These are phyloP conservation scores for Nemurella pictetii DNA, from an alignment of 2,888 invertebrate species.

Conservation along the genomic window DNA sequence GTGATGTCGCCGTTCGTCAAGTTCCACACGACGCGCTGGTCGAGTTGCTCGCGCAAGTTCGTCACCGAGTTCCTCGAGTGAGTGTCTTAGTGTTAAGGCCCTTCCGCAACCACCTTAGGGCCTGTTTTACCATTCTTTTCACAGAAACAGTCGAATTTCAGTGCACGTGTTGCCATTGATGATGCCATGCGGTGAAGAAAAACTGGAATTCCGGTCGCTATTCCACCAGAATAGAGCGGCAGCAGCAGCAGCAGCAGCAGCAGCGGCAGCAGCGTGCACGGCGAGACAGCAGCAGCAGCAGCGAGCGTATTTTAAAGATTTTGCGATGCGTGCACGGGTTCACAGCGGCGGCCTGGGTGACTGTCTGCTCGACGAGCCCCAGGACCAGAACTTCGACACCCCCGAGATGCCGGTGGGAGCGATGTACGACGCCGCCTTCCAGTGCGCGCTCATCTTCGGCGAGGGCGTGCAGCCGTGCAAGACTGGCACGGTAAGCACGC, in stretches of 20 bases:
- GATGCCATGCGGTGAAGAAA: too few species aligned
- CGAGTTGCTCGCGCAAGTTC: conserved; percentile 59
- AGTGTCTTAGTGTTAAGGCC: too few species aligned
- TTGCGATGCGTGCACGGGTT: neutral
- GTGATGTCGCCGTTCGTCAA: conserved; percentile 64
- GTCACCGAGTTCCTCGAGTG: conserved; percentile 63
- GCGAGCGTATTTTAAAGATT: too few species aligned
- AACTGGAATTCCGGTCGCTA: too few species aligned
- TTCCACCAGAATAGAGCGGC: too few species aligned
- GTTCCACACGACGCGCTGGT: conserved; percentile 59
- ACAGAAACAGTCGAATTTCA: too few species aligned
- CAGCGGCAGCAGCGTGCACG: too few species aligned
- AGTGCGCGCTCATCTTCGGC: conserved; percentile 57
- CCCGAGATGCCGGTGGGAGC: conserved; percentile 65
- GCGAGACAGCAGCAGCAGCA: too few species aligned
- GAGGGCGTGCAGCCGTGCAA: conserved; percentile 38
- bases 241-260: too few species aligned
- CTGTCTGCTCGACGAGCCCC: conserved; percentile 66
- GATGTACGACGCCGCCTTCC: conserved; percentile 67
- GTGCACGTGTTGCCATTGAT: too few species aligned
- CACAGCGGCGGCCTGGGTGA: conserved; percentile 65
- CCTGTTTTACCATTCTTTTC: too few species aligned
- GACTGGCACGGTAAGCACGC: conserved; percentile 43
- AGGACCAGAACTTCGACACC: conserved; percentile 58
- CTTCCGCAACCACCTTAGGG: too few species aligned